These are phyloP conservation scores for Cremastobaeus sp. DNA, from an alignment of 2,888 invertebrate genomes.

Conservation along the genomic window DNA sequence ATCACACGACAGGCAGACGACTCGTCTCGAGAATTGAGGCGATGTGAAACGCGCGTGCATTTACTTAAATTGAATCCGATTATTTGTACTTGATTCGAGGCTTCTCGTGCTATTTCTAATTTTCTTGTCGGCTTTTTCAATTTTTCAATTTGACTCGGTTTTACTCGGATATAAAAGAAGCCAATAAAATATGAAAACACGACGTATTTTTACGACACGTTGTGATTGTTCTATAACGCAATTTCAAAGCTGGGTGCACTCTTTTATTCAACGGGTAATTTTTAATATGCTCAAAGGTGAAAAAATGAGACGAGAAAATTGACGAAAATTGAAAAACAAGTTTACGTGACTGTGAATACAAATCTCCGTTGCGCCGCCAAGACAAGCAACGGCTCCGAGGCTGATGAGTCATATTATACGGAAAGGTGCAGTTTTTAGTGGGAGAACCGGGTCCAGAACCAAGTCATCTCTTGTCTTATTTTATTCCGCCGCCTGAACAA, in stretches of 20 bases:
- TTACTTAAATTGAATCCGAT: conserved; percentile 38
- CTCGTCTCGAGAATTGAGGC: conserved; percentile 45
- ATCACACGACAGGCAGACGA: conserved; percentile 49
- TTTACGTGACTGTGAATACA: conserved; percentile 24
- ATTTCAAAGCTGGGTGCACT: no score
- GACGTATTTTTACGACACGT: no score
- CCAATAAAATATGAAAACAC: no score
- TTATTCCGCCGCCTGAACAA: conserved; percentile 22
- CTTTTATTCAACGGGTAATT: no score
- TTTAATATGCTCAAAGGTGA: no score
- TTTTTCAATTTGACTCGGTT: no score
- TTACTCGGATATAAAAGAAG: no score
- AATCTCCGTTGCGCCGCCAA: conserved; percentile 2
- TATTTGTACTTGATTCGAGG: conserved; percentile 28
- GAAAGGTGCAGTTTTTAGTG: conserved; percentile 45
- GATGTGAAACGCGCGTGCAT: conserved; percentile 47
- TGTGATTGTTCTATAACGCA: no score
- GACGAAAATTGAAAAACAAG: conserved; percentile 9
- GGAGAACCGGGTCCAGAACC: conserved; percentile 54
- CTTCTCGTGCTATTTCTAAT: background rate
- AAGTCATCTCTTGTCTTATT: conserved; percentile 35
- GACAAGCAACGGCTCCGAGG: conserved; percentile 10
- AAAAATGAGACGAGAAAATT: no score
- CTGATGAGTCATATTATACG: conserved; percentile 38
- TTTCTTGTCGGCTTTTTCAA: background rate